Evolutionary conservation across 2,888 invertebrate species (phyloP), one percentile per base, ranked within the genome.

Genomic region (Watsonalla binaria): DNA sequence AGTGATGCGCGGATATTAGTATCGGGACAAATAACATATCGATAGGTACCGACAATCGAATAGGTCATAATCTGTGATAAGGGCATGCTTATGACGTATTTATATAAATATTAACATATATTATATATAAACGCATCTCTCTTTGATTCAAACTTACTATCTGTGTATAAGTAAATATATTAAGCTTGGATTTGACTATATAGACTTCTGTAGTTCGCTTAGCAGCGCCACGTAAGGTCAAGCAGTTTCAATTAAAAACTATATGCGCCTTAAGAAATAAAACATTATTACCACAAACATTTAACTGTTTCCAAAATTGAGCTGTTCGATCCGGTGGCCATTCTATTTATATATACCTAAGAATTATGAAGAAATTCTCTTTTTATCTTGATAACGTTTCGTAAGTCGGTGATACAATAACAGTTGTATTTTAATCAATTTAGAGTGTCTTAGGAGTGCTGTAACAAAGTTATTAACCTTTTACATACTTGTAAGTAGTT

Each of bases 61-160:
- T 83, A 80, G 77, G 76, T 84, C 82, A 84, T 87, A 84, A 83
- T 83, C 88, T 90, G 90, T 90, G 90, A 90, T 90, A 90, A 86
- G 84, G 72, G 75, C 82, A 86, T 82, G 81, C 84, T 86, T 88
- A 84, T 84, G 85, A 86, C 79, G 72, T 86, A 83, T 78, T 78
- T 80, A 77, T 79, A 80, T 69, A 67, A 58, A 65, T 62, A 65
- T 70, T 54, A 57, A 57, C 52, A 59, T 58, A 65, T 65, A 42
- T 11, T 42, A 42, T 63, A 70, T 66, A 66, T 62, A 61, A 57
- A 61, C 62, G 65, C 67, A 67, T 74, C 70, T 82, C 68, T 81
- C 74, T 79, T 82, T 74, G 67, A 73, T 60, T 74, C 64, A 72
- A 74, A 72, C 66, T 74, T 24, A 24, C 24, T 24, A 24, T 24